Percentiles rank a stretch among this genome's conserved stretches.
Evolutionary conservation across 2,113 vertebrate species (phyloP).

Genomic region (Tauraco erythrolophus): DNA sequence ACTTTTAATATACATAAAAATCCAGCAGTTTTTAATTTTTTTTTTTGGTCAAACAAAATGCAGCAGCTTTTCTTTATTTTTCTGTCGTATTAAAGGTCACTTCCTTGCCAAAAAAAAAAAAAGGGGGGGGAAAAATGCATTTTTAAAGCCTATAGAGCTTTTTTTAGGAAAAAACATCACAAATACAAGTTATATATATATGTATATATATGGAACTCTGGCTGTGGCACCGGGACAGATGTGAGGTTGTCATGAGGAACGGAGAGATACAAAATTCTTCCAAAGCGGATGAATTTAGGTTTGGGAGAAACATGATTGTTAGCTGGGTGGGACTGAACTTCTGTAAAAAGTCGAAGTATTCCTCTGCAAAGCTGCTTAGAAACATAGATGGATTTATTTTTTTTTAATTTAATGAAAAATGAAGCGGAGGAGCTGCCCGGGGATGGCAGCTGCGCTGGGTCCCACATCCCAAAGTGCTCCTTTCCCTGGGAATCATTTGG

Average conservation of each 20-base stretch:
- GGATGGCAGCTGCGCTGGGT: background rate
- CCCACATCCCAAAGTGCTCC: accelerated
- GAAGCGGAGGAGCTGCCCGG: too few relatives aligned
- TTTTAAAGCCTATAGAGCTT: background rate
- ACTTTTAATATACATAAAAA: background rate
- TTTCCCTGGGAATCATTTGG: background rate
- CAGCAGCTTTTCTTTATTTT: too few relatives aligned
- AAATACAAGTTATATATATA: background rate
- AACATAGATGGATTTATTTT: background rate
- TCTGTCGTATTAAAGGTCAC: background rate
- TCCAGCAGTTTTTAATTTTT: background rate
- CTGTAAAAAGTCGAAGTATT: background rate
- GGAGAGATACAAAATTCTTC: too few relatives aligned
- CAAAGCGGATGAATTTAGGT: background rate
- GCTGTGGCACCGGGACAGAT: too few relatives aligned
- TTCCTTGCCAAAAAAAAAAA: background rate
- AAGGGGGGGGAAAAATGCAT: too few relatives aligned
- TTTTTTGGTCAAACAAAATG: background rate
- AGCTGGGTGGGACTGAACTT: background rate
- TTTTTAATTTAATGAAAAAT: background rate
- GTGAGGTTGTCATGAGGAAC: too few relatives aligned
- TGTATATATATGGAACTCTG: too few relatives aligned
- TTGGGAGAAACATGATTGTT: background rate
- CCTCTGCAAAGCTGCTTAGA: background rate
- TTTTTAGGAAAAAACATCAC: accelerated